Percentiles rank a stretch among this genome's conserved stretches.
These are phyloP conservation scores for Homarus americanus DNA, from an alignment of 1,140 invertebrate genomes.

Conservation along the genomic window DNA sequence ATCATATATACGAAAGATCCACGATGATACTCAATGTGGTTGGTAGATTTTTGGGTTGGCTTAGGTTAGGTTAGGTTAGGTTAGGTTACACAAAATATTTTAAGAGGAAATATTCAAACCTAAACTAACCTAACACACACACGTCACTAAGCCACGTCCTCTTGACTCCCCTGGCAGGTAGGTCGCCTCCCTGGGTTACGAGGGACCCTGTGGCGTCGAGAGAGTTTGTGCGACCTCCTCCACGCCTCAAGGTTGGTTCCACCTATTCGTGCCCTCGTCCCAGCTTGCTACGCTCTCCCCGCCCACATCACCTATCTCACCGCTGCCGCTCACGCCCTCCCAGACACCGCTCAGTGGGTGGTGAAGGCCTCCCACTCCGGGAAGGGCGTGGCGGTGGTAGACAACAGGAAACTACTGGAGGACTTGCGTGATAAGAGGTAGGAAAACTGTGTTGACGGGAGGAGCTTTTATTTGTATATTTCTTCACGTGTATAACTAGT, in stretches of 20 bases:
- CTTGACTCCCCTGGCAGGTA: constrained; percentile 14
- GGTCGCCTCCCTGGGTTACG: constrained; percentile 40
- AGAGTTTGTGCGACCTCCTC: constrained; percentile 29
- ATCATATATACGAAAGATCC: too few species aligned
- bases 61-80: too few species aligned
- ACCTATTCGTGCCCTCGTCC: constrained; percentile 33
- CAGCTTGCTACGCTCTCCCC: constrained; percentile 62
- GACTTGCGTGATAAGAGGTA: constrained; percentile 37
- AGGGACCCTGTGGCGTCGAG: constrained; percentile 35
- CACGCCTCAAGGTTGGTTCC: constrained; percentile 21
- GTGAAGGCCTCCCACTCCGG: constrained; percentile 35
- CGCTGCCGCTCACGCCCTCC: constrained; percentile 54
- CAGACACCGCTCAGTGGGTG: constrained; percentile 52
- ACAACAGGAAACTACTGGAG: constrained; percentile 37
- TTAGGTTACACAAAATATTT: too few species aligned
- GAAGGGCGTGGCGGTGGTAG: constrained; percentile 31
- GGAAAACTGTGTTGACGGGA: too few species aligned
- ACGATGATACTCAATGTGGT: too few species aligned
- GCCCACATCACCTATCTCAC: constrained; percentile 33
- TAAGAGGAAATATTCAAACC: too few species aligned
- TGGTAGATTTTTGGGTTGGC: too few species aligned
- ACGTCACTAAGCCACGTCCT: not conserved
- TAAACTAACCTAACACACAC: too few species aligned
- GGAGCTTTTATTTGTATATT: too few species aligned
- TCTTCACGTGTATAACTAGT: too few species aligned